Percentiles rank a stretch among this genome's conserved stretches.
phyloP scores from a whole-genome alignment of 2,113 vertebrate genomes.

The Pedionomus torquatus region DNA sequence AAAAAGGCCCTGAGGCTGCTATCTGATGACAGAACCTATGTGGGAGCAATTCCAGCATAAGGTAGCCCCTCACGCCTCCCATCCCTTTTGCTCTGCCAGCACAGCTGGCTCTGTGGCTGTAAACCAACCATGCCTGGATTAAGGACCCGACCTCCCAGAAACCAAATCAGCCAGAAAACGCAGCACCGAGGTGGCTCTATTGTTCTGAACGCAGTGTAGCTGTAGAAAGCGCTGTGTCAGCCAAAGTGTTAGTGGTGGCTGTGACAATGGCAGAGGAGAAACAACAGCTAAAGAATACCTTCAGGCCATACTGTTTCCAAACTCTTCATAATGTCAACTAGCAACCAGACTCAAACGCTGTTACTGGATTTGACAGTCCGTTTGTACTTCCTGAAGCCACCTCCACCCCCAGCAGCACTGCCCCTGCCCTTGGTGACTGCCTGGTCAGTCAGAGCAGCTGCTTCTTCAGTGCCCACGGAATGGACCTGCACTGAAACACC shows the following conservation, averaged over 20 bases:
- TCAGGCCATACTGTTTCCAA: neutral
- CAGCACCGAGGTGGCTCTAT: too few relatives aligned
- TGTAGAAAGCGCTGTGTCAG: neutral
- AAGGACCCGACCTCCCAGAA: neutral
- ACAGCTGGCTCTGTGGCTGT: neutral
- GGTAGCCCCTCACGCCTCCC: neutral
- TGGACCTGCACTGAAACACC: neutral
- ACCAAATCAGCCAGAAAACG: neutral
- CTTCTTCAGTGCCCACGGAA: accelerated
- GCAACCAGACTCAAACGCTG: neutral
- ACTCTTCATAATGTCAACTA: neutral
- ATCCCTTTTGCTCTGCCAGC: neutral
- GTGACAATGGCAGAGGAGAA: neutral
- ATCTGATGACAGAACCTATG: neutral
- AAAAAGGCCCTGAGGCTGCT: neutral
- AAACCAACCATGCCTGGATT: neutral
- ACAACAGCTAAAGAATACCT: neutral
- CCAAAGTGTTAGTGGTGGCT: neutral
- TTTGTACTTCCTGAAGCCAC: neutral
- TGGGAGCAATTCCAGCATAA: neutral
- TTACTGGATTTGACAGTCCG: neutral
- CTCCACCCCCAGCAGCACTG: neutral
- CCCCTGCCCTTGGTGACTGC: neutral
- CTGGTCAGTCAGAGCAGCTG: neutral
- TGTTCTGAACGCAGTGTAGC: accelerated